phyloP scores from a whole-genome alignment of 2,888 invertebrate species.

The Spilarctia lutea region DNA sequence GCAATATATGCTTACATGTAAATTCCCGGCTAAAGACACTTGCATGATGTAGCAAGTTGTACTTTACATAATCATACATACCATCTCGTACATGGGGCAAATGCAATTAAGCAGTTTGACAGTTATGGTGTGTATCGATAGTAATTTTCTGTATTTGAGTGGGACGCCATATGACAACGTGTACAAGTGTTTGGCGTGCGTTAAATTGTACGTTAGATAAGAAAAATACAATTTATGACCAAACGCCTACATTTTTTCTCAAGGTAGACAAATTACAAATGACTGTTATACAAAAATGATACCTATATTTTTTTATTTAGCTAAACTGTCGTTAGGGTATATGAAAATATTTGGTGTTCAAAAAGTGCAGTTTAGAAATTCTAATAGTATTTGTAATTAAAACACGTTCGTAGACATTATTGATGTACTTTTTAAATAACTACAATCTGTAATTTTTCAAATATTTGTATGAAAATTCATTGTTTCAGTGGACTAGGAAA shows the following conservation, averaged over 20 bases:
- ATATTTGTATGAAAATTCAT: constrained; percentile 44
- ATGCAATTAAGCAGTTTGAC: constrained; percentile 23
- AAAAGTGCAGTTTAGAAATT: constrained; percentile 75
- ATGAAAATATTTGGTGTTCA: constrained; percentile 80
- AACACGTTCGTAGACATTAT: constrained; percentile 66
- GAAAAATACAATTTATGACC: constrained; percentile 65
- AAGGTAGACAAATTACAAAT: constrained; percentile 74
- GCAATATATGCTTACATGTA: constrained; percentile 9
- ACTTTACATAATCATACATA: constrained; percentile 15
- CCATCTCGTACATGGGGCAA: neutral
- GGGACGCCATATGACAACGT: constrained; percentile 31
- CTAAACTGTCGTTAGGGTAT: constrained; percentile 81
- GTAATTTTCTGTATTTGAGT: constrained; percentile 27
- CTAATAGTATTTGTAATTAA: constrained; percentile 69
- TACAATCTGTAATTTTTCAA: constrained; percentile 50
- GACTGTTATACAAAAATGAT: constrained; percentile 77
- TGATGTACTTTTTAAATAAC: constrained; percentile 61
- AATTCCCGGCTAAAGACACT: constrained; percentile 4
- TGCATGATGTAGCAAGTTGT: constrained; percentile 8
- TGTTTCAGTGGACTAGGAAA: constrained; percentile 34
- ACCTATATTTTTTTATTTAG: constrained; percentile 85
- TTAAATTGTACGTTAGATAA: constrained; percentile 33
- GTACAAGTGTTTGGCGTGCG: constrained; percentile 57
- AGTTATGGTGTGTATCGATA: constrained; percentile 10
- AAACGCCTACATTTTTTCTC: constrained; percentile 77